A percentile compares a stretch with the other conserved stretches of the same genome.
Evolutionary conservation across 2,888 invertebrate genomes (phyloP).

Genomic region (Asteroscopus sphinx): DNA sequence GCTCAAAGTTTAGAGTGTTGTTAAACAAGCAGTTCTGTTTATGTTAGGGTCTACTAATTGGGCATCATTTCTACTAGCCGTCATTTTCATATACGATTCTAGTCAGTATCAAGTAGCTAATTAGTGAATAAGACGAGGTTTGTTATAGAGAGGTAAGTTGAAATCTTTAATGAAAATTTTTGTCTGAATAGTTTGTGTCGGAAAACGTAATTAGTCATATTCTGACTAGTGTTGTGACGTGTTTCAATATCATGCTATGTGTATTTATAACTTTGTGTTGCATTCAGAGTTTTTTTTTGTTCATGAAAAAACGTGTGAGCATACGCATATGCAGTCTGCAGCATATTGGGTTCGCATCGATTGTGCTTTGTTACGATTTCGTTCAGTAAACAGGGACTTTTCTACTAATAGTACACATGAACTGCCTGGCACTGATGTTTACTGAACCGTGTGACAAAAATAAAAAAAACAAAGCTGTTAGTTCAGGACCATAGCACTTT

Average conservation of each 20-base stretch:
- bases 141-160: background rate
- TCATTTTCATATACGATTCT: background rate
- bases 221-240: slow-evolving; percentile 34
- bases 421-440: background rate
- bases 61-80: background rate
- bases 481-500: background rate
- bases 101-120: background rate
- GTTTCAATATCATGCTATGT: slow-evolving; percentile 10
- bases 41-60: slow-evolving; percentile 4
- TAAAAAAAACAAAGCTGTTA: slow-evolving; percentile 1
- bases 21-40: background rate
- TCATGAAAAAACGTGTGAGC: slow-evolving; percentile 27
- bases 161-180: slow-evolving; percentile 21
- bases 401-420: background rate
- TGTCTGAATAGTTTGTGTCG: slow-evolving; percentile 14
- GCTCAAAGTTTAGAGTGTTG: background rate
- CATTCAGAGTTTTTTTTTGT: slow-evolving; percentile 36
- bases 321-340: slow-evolving; percentile 14
- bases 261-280: slow-evolving; percentile 33
- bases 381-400: slow-evolving; percentile 13
- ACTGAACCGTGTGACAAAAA: background rate
- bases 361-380: slow-evolving; percentile 7
- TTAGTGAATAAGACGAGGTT: slow-evolving; percentile 1
- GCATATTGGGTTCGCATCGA: slow-evolving; percentile 8
- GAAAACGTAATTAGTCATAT: slow-evolving; percentile 37